These are phyloP conservation scores for Neodontobutis hainanensis DNA, from an alignment of 2,113 vertebrate species.

Conservation along the genomic window DNA sequence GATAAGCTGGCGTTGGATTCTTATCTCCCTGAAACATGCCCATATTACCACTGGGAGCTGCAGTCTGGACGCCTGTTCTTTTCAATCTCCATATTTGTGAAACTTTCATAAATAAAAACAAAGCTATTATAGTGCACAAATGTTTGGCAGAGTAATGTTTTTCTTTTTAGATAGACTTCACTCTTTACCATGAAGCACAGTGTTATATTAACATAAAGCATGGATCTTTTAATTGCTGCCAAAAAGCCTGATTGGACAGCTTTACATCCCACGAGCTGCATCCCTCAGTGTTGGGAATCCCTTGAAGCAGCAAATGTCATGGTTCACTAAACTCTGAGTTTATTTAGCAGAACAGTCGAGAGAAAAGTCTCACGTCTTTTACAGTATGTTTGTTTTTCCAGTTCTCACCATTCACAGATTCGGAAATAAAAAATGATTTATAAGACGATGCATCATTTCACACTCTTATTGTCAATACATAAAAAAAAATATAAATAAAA, in stretches of 20 bases:
- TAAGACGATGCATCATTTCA: not conserved
- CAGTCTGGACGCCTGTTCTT: not conserved
- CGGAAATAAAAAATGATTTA: not conserved
- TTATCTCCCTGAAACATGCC: constrained; percentile 40
- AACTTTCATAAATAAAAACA: not conserved
- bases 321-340: constrained; percentile 10
- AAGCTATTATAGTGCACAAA: constrained; percentile 12
- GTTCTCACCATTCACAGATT: constrained; percentile 4
- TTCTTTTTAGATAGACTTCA: constrained; percentile 7
- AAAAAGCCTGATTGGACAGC: constrained; percentile 42
- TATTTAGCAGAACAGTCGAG: constrained; percentile 5
- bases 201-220: not conserved
- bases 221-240: constrained; percentile 38
- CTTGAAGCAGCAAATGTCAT: constrained; percentile 52
- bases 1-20: constrained; percentile 14
- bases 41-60: constrained; percentile 19
- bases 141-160: not conserved
- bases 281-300: constrained; percentile 30
- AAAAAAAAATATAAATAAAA: not conserved
- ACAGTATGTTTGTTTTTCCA: constrained; percentile 17
- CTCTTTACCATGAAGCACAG: constrained; percentile 7
- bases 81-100: constrained; percentile 10
- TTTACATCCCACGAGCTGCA: constrained; percentile 19
- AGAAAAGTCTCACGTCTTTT: constrained; percentile 15
- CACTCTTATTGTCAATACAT: not conserved